Percentiles rank a stretch among this genome's conserved stretches.
phyloP scores from a whole-genome alignment of 1,140 invertebrate species.

The Pygmarrhopalites habei region DNA sequence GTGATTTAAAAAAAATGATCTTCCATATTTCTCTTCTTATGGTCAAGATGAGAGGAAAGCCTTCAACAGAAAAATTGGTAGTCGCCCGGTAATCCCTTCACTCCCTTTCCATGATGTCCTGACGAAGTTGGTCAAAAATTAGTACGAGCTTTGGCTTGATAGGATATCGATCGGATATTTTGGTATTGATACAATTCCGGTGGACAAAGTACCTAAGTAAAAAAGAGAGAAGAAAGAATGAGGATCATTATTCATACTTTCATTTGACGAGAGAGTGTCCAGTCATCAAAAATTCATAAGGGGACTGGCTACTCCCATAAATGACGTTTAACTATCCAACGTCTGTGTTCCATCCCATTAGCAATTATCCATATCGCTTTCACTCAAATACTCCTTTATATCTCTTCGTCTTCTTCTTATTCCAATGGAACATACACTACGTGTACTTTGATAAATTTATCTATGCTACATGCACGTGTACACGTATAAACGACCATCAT shows the following conservation, averaged over 20 bases:
- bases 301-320: background rate
- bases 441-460: too few species aligned
- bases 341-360: too few species aligned
- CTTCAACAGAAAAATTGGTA: background rate
- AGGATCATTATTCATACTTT: background rate
- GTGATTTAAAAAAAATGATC: too few species aligned
- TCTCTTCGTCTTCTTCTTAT: too few species aligned
- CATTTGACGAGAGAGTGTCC: background rate
- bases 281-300: background rate
- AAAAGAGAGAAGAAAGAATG: too few species aligned
- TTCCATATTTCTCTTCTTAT: too few species aligned
- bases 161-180: slow-evolving; percentile 28
- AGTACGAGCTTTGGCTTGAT: slow-evolving; percentile 28
- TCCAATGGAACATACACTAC: too few species aligned
- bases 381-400: too few species aligned
- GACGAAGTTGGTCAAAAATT: slow-evolving; percentile 22
- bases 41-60: too few species aligned
- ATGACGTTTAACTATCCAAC: background rate
- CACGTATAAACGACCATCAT: too few species aligned
- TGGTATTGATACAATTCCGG: slow-evolving; percentile 11
- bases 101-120: slow-evolving; percentile 17
- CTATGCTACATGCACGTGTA: too few species aligned
- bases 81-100: background rate
- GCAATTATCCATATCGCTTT: too few species aligned
- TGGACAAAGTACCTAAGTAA: slow-evolving; percentile 30